Evolutionary conservation across 2,888 invertebrate species (phyloP), one percentile per base, ranked within the genome.

Genomic region (Aproaerema taeniolella): DNA sequence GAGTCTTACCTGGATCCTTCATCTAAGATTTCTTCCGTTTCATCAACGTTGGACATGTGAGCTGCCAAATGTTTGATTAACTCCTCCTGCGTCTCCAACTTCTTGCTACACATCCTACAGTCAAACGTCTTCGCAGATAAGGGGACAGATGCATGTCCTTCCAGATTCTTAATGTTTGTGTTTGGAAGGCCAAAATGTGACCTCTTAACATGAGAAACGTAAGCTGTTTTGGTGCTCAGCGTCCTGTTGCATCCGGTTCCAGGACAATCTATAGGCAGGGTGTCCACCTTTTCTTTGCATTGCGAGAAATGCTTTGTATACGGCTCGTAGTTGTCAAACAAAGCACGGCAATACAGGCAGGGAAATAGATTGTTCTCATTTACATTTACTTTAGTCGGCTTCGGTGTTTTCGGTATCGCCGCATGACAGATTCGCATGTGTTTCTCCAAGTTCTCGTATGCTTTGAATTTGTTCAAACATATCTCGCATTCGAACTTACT

Each of bases 371-470:
- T n/a, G n/a, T 53, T 54, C 31, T 48, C 52, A 2, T 13, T 37
- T 45, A n/a, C 26, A 9, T 9, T n/a, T 26, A 20, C 7, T 20
- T 20, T 6, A 20, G 7, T n/a, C n/a, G 31, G 35, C 3, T 28
- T 30, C 2, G 35, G 29, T 30, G 51, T 61, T 36, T 69, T 71
- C 1, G 74, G 58, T 0, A 66, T 69, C 0, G 81, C 82, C 2
- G 79, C 80, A 47, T 86, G 86, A 1, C 73, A 67, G 0, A 79
- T 62, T 35, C 67, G 65, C 65, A 85, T 72, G 45, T 86, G 86
- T 41, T 81, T 81, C 37, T 74, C 69, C 6, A 86, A 52, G 42
- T 76, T 76, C 0, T 81, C 82, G 0, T 68, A 31, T 1, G 65
- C 63, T 51, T 82, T 82, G 43, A 81, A 86, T 31, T 72, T 74